Evolutionary conservation across 2,888 invertebrate species (phyloP), one percentile per base, ranked within the genome.

Genomic region (Melinaea marsaeus): DNA sequence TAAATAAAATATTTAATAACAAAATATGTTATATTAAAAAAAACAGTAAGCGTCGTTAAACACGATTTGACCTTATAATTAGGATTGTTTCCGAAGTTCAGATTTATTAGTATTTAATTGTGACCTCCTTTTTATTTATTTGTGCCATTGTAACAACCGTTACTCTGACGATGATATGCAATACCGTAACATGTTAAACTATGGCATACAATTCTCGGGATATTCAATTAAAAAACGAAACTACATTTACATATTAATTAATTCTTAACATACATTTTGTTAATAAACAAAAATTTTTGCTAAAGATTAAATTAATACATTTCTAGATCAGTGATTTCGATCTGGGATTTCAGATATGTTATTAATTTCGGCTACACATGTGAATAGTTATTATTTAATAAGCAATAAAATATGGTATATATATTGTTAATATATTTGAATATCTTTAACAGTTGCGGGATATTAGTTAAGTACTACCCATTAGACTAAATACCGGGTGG

Each of bases 91-190:
- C 37, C 51, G 56, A 60, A 42, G 7, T 60, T 69, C 62, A 58
- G 59, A 63, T 58, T 79, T 76, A 79, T 73, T 75, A 71, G 72
- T 77, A 76, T 80, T 73, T 80, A 78, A 80, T 80, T 77, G 74
- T 71, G 71, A 74, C 75, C 74, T 73, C 74, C 67, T 73, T 72
- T 74, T 22, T 63, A 61, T 72, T 22, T 73, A 67, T 71, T 68
- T 71, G 62, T 65, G 73, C 69, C 68, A 72, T 71, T 63, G 72
- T 69, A 75, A 75, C 65, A 35, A 76, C 79, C 77, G 81, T 79
- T 80, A 75, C 46, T 71, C 73, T 69, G 35, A 59, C 63, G 54
- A 58, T 65, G 60, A 64, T 66, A 60, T 46, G 32, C 42, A 45
- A 62, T 65, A 63, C 67, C 62, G 67, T 64, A 63, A 67, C 47